Percentiles rank a stretch among this genome's conserved stretches.
phyloP scores from a whole-genome alignment of 2,888 invertebrate species.

The Mellilla xanthometata region DNA sequence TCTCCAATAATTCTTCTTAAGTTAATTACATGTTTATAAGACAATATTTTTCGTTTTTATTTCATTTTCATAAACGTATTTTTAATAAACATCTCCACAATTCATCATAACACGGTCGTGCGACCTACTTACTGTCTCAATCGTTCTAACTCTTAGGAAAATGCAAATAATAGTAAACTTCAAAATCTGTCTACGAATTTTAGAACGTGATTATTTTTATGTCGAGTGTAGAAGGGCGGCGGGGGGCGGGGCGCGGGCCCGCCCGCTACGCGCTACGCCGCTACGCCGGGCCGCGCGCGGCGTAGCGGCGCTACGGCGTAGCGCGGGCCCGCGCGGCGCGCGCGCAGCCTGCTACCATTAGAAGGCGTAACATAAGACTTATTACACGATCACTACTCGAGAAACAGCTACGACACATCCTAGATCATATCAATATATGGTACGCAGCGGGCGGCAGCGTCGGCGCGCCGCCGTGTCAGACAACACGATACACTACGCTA shows the following conservation, averaged over 20 bases:
- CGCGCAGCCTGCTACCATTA: conserved; percentile 58
- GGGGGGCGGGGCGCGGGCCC: conserved; percentile 35
- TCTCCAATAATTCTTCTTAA: conserved; percentile 81
- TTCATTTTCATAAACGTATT: conserved; percentile 81
- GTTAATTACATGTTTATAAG: conserved; percentile 82
- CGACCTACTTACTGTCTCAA: conserved; percentile 81
- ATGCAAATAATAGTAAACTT: conserved; percentile 80
- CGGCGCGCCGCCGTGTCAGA: conserved; percentile 56
- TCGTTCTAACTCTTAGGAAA: conserved; percentile 81
- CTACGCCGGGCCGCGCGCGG: not conserved
- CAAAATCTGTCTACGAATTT: conserved; percentile 78
- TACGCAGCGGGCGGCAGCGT: conserved; percentile 63
- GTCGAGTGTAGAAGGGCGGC: conserved; percentile 70
- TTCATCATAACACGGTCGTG: conserved; percentile 80
- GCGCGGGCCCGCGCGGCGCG: conserved; percentile 26
- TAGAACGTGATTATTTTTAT: conserved; percentile 78
- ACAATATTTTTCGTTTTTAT: conserved; percentile 81
- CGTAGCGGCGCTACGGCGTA: not conserved
- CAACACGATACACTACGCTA: conserved; percentile 73
- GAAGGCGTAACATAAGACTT: conserved; percentile 79
- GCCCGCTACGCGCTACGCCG: not conserved
- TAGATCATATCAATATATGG: conserved; percentile 82
- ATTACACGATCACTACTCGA: conserved; percentile 80
- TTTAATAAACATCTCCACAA: conserved; percentile 81
- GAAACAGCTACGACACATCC: conserved; percentile 81